Evolutionary conservation across 2,113 vertebrate species (phyloP), one percentile per base, ranked within the genome.

Genomic region (Hemichromis elongatus): DNA sequence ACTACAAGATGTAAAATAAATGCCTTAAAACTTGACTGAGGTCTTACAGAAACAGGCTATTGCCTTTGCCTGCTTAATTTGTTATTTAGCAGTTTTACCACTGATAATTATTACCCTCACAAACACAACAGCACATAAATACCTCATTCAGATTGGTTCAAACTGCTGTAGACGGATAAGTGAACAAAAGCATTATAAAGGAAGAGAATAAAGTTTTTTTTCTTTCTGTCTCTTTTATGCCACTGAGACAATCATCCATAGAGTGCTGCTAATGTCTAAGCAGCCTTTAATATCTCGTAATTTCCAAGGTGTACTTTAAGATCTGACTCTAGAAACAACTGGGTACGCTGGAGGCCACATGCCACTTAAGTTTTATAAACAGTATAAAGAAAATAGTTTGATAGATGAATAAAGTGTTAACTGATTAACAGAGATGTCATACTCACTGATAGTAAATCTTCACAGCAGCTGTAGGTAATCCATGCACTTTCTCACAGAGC

Each of bases 271-370:
- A 18, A 42, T 70, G 0, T 47, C 13, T 4, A 45, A 70, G 40
- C 8, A 45, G 40, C 13, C 37, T 26, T 26, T 26, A 7, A 45
- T 70, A 45, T 26, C 40, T 73, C 7, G n/a, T n/a, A n/a, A n/a
- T n/a, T n/a, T n/a, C n/a, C n/a, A n/a, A n/a, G n/a, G n/a, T n/a
- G n/a, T n/a, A n/a, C n/a, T n/a, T n/a, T n/a, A n/a, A n/a, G n/a
- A n/a, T n/a, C n/a, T n/a, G n/a, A n/a, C 37, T 42, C 63, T 68
- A 42, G 42, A 68, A 24, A 16, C 0, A 68, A 12, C 35, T 42
- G n/a, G 12, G 13, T 45, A 14, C 5, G 5, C 42, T 45, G 12
- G 35, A 68, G 63, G 7, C 63, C 35, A 68, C 63, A 0, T 0
- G n/a, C n/a, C 33, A 66, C 61, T 16, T 37, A 66, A 7, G 19